Evolutionary conservation across 2,797 vertebrate genomes (phyloP).

Genomic region (Argentina silus): DNA sequence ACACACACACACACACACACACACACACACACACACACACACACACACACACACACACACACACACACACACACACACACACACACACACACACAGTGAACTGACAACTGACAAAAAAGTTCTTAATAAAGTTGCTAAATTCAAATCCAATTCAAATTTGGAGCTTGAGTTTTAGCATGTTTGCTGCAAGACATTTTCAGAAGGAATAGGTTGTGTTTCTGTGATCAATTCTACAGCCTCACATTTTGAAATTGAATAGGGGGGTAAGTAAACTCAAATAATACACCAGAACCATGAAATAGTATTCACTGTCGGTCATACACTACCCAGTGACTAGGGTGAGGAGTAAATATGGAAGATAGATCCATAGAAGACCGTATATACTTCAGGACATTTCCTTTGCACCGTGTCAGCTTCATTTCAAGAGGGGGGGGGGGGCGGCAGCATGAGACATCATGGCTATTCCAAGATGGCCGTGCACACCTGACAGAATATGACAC

Average conservation of each 20-base stretch:
- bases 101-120: neutral
- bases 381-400: too few species aligned
- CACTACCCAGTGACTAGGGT: too few species aligned
- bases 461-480: conserved; percentile 68
- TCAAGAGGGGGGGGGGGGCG: neutral
- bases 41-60: conserved; percentile 18
- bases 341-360: too few species aligned
- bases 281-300: neutral
- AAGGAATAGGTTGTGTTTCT: too few species aligned
- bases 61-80: conserved; percentile 1
- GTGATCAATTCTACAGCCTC: too few species aligned
- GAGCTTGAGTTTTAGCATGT: too few species aligned
- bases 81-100: conserved; percentile 20
- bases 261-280: neutral
- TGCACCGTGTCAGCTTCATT: neutral
- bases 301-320: neutral
- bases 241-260: neutral
- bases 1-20: conserved; percentile 7
- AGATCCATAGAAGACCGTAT: too few species aligned
- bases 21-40: neutral
- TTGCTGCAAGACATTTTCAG: too few species aligned
- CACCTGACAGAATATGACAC: conserved; percentile 70
- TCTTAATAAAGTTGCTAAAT: neutral
- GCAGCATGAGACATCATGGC: neutral
- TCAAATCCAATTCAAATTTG: neutral